Evolutionary conservation across 2,888 invertebrate genomes (phyloP).

Genomic region (Bimastos eiseni): DNA sequence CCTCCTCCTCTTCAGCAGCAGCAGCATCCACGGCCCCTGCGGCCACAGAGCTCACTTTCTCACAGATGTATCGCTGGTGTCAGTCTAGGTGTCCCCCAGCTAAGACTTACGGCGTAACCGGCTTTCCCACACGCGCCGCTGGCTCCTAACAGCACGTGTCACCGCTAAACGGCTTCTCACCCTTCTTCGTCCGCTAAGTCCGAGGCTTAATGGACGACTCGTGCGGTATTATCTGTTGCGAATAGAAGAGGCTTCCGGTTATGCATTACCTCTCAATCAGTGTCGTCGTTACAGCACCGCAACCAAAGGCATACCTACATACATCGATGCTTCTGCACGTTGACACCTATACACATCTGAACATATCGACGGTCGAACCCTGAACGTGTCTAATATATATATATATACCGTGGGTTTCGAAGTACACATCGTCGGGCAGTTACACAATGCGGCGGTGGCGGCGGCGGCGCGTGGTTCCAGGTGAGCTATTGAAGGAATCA

Average conservation of each 20-base stretch:
- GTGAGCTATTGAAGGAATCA: background rate
- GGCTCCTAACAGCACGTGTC: background rate
- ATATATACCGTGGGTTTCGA: too few species aligned
- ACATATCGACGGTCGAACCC: background rate
- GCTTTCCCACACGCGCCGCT: background rate
- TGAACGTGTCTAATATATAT: background rate
- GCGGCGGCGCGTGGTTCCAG: background rate
- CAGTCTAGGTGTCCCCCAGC: background rate
- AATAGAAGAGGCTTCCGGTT: background rate
- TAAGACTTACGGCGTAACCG: background rate
- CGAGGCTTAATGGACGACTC: background rate
- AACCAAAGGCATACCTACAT: background rate
- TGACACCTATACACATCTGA: background rate
- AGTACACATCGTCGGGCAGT: background rate
- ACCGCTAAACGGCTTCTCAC: background rate
- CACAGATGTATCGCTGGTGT: background rate
- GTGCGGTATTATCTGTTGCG: background rate
- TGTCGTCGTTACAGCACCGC: background rate
- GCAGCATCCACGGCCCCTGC: background rate
- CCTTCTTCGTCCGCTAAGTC: background rate
- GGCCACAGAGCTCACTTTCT: background rate
- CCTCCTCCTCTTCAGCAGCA: background rate
- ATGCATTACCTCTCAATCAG: background rate
- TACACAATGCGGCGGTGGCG: background rate
- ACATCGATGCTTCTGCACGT: background rate